phyloP scores from a whole-genome alignment of 2,888 invertebrate genomes.

The Spisula subtruncata region DNA sequence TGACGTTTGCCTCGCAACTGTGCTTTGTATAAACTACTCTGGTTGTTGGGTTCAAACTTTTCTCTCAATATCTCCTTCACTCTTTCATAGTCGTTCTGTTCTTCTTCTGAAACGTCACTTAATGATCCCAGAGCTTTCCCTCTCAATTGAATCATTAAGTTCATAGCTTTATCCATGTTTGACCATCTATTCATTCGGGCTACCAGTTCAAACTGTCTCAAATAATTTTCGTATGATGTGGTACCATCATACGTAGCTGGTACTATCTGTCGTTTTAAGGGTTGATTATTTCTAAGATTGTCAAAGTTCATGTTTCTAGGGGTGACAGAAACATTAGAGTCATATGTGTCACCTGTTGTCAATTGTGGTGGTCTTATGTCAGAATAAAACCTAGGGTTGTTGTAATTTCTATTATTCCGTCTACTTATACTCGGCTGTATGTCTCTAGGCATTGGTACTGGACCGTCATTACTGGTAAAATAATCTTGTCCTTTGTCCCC shows the following conservation, averaged over 20 bases:
- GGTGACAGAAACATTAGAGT: not conserved
- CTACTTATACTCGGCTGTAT: no score
- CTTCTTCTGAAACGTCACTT: not conserved
- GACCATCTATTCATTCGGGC: slow-evolving; percentile 8
- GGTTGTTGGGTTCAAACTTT: not conserved
- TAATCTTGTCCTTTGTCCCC: no score
- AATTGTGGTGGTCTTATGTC: not conserved
- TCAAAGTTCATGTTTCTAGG: not conserved
- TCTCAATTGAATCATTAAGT: no score
- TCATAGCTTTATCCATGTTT: not conserved
- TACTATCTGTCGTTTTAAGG: not conserved
- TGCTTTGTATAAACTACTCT: not conserved
- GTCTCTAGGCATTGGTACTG: no score
- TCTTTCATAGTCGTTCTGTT: not conserved
- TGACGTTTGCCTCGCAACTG: not conserved
- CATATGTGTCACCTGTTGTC: not conserved
- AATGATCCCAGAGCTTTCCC: no score
- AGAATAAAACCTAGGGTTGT: slow-evolving; percentile 21
- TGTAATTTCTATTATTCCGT: not conserved
- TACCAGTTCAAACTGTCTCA: not conserved
- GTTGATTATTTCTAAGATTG: not conserved
- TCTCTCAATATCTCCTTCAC: not conserved
- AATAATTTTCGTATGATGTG: not conserved
- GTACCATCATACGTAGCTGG: slow-evolving; percentile 18
- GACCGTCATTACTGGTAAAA: no score